Evolutionary conservation across 2,113 vertebrate genomes (phyloP).

Genomic region (Stomatorhinus ivindoensis): DNA sequence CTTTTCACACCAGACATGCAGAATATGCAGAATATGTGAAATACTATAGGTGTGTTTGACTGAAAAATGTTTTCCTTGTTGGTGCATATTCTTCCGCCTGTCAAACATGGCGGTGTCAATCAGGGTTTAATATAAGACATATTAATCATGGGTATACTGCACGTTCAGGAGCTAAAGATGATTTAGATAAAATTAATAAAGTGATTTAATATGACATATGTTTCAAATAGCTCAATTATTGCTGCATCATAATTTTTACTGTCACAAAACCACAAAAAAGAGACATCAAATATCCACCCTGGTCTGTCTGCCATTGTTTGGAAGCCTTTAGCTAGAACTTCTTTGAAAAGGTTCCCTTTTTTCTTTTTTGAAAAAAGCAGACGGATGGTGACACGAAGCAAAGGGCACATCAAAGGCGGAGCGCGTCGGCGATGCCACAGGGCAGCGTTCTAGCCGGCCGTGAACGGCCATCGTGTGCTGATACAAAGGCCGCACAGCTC

Average conservation of each 20-base stretch:
- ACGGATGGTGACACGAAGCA: slow-evolving; percentile 67
- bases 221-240: background rate
- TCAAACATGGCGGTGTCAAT: background rate
- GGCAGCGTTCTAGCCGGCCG: slow-evolving; percentile 75
- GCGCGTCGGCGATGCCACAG: slow-evolving; percentile 71
- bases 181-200: background rate
- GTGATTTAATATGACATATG: background rate
- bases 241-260: background rate
- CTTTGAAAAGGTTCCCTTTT: slow-evolving; percentile 54
- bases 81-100: background rate
- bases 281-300: background rate
- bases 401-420: slow-evolving; percentile 76
- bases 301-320: slow-evolving; percentile 36
- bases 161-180: background rate
- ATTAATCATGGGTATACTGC: background rate
- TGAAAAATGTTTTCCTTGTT: background rate
- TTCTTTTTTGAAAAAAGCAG: slow-evolving; percentile 63
- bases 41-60: background rate
- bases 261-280: background rate
- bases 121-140: background rate
- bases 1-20: background rate
- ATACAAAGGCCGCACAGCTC: slow-evolving; percentile 65
- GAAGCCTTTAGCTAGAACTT: slow-evolving; percentile 63
- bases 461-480: slow-evolving; percentile 74
- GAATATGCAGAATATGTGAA: background rate